Evolutionary conservation across 2,113 vertebrate genomes (phyloP).

Genomic region (Cephalopholis sonnerati): DNA sequence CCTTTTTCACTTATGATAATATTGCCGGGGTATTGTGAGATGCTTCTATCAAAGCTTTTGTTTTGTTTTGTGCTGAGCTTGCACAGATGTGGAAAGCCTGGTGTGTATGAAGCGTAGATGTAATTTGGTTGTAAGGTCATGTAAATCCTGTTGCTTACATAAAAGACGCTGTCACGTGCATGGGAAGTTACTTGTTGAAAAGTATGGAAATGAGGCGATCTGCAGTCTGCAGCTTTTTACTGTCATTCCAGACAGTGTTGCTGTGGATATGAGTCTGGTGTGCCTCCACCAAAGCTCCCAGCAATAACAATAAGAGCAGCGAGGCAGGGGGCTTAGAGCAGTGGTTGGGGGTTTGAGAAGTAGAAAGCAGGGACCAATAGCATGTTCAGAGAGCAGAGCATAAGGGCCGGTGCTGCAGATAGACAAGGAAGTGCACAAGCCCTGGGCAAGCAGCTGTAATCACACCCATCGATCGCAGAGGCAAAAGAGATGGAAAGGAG

Average conservation of each 20-base stretch:
- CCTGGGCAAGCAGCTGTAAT: constrained; percentile 64
- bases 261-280: background rate
- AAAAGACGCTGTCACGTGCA: background rate
- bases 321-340: constrained; percentile 55
- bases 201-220: constrained; percentile 7
- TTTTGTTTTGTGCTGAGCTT: constrained; percentile 50
- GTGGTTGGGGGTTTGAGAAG: constrained; percentile 54
- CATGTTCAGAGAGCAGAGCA: constrained; percentile 35
- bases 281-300: constrained; percentile 11
- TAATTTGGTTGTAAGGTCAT: constrained; percentile 27
- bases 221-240: background rate
- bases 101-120: constrained; percentile 15
- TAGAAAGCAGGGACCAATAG: constrained; percentile 29
- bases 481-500: constrained; percentile 40
- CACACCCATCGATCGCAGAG: constrained; percentile 61
- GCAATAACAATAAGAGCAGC: constrained; percentile 64
- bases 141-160: constrained; percentile 32
- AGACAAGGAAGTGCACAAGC: constrained; percentile 66
- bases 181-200: constrained; percentile 12
- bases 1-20: constrained; percentile 66
- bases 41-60: constrained; percentile 60
- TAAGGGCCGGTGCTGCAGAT: constrained; percentile 50
- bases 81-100: constrained; percentile 4
- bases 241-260: background rate
- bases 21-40: constrained; percentile 41